These are phyloP conservation scores for Mesoligia furuncula DNA, from an alignment of 2,888 invertebrate genomes.

Conservation along the genomic window DNA sequence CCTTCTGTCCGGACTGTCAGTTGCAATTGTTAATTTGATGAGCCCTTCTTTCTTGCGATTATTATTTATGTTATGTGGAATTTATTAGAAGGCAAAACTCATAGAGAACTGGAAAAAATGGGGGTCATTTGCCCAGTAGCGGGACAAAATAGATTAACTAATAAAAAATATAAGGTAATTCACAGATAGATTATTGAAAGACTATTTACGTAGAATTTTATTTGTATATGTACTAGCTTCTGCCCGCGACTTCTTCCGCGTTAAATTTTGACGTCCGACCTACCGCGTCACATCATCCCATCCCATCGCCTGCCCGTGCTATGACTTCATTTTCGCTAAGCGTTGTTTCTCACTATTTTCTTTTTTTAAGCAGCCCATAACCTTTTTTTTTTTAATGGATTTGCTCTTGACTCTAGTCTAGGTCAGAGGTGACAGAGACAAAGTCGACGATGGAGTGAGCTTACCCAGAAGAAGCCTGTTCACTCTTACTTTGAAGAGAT, in stretches of 20 bases:
- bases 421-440: too few species aligned
- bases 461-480: too few species aligned
- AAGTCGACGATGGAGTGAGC: too few species aligned
- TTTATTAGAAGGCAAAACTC: too few species aligned
- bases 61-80: background rate
- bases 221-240: background rate
- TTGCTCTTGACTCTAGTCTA: too few species aligned
- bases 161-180: background rate
- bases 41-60: background rate
- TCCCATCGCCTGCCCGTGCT: background rate
- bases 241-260: background rate
- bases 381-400: too few species aligned
- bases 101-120: background rate
- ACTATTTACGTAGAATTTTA: background rate
- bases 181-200: background rate
- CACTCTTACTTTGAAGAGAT: too few species aligned
- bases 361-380: too few species aligned
- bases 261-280: background rate
- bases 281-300: background rate
- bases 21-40: slow-evolving; percentile 14
- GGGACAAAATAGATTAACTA: background rate
- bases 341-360: too few species aligned
- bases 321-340: background rate
- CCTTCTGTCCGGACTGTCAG: slow-evolving; percentile 36
- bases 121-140: background rate